Evolutionary conservation across 2,113 vertebrate species (phyloP), one percentile per base, ranked within the genome.

Genomic region (Lepidothrix coronata): DNA sequence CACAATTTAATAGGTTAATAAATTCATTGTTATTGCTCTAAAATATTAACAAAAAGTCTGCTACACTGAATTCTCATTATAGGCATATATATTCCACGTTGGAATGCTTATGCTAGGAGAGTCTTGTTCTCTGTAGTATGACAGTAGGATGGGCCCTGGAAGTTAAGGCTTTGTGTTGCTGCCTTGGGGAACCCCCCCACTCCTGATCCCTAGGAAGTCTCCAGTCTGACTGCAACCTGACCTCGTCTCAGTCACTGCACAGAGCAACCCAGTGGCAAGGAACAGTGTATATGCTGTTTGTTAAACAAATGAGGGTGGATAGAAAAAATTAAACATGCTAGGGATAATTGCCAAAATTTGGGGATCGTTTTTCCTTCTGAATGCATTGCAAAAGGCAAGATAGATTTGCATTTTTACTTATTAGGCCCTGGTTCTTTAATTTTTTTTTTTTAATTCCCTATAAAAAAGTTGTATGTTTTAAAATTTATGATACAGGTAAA

Each of bases 121-220:
- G 7, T 28, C 43, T 68, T 59, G 14, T 15, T 54, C 24, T 73
- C 66, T 49, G 1, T 5, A 4, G 2, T 4, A 12, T 1, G 2
- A 23, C 8, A 19, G 13, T 11, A 63, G 33, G 22, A 48, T 4
- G 21, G 39, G 21, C 21, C 4, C 12, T 57, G 43, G 35, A 28
- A 71, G 46, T 23, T 55, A 18, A 65, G 5, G 8, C 12, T 5
- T 12, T n/a, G 18, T 46, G 11, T 43, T 41, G 37, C 17, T 70
- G 44, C 10, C 2, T 28, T 44, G 37, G 33, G 15, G 21, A 68
- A 1, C 21, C 12, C 13, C 14, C 11, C 5, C 0, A 0, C 33
- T 46, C 35, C 28, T 0, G 0, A 14, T 5, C 15, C 16, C 17
- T 39, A 39, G 44, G 24, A 7, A 30, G 35, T 55, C 24, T 46